These are phyloP conservation scores for Semaprochilodus insignis DNA, from an alignment of 2,797 vertebrate genomes.

Conservation along the genomic window DNA sequence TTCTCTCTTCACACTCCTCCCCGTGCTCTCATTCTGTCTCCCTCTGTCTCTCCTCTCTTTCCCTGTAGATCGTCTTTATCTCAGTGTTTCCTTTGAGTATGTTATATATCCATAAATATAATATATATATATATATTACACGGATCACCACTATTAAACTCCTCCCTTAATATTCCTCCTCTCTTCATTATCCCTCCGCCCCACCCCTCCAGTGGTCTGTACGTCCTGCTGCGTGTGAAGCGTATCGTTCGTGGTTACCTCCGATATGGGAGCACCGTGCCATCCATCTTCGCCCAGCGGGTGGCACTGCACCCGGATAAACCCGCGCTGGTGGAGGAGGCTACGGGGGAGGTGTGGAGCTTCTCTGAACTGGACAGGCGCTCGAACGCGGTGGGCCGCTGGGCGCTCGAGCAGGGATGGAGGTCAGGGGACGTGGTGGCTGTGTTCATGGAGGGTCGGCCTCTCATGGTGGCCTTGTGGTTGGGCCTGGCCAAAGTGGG, in stretches of 20 bases:
- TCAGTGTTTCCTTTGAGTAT: too few species aligned
- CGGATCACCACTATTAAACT: too few species aligned
- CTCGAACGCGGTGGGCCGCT: conserved; percentile 82
- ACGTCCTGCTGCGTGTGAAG: conserved; percentile 79
- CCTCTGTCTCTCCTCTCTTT: too few species aligned
- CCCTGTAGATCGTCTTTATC: too few species aligned
- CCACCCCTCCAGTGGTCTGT: conserved; percentile 77
- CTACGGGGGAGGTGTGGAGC: conserved; percentile 82
- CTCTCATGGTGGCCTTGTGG: conserved; percentile 84
- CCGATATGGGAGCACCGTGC: conserved; percentile 75
- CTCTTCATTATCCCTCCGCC: neutral
- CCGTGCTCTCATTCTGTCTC: too few species aligned
- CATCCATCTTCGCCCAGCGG: conserved; percentile 79
- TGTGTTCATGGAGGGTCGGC: conserved; percentile 84
- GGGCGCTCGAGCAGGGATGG: conserved; percentile 78
- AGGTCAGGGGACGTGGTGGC: conserved; percentile 83
- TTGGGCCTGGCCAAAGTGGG: conserved; percentile 86
- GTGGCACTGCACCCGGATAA: conserved; percentile 78
- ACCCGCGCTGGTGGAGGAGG: conserved; percentile 83
- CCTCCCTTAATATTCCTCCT: neutral
- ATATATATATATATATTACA: too few species aligned
- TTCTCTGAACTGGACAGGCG: conserved; percentile 80
- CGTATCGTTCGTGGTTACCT: conserved; percentile 72
- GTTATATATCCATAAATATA: too few species aligned
- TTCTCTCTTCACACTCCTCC: too few species aligned